Conservation (phyloP, 2,113 vertebrate genomes). For the Leptodactylus fuscus region DNA sequence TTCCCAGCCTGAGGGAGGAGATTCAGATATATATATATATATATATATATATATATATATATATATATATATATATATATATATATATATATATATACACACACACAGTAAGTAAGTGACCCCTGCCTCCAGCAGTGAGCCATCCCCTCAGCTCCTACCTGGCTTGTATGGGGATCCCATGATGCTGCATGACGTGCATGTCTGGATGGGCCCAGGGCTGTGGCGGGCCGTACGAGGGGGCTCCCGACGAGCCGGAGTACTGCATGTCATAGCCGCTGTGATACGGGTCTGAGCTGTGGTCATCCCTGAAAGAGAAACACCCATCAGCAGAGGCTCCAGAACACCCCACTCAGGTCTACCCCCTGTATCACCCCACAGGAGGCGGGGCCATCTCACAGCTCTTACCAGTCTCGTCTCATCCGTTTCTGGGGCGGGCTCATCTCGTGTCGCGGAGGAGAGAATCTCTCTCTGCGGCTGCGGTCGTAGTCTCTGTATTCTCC, state of each 20-base stretch:
- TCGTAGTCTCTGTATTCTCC: conserved; percentile 92
- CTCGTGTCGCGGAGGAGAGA: conserved; percentile 86
- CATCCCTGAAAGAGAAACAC: conserved; percentile 79
- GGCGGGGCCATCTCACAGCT: not conserved
- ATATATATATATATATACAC: too few relatives aligned
- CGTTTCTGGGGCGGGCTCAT: conserved; percentile 92
- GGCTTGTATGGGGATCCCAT: conserved; percentile 90
- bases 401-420: conserved; percentile 91
- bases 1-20: conserved; percentile 78
- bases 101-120: too few relatives aligned
- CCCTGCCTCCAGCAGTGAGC: too few relatives aligned
- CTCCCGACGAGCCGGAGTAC: conserved; percentile 84
- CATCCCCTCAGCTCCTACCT: conserved; percentile 72
- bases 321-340: not conserved
- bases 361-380: not conserved
- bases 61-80: too few relatives aligned
- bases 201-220: conserved; percentile 92
- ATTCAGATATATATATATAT: not conserved
- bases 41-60: too few relatives aligned
- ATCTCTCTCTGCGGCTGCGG: conserved; percentile 86
- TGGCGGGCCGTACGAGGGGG: conserved; percentile 89
- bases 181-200: conserved; percentile 88
- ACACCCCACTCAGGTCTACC: not conserved
- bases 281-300: conserved; percentile 88
- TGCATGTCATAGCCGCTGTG: conserved; percentile 89